A percentile compares a stretch with the other conserved stretches of the same genome.
Evolutionary conservation across 1,140 invertebrate species (phyloP).

Genomic region (Prorops nasuta): DNA sequence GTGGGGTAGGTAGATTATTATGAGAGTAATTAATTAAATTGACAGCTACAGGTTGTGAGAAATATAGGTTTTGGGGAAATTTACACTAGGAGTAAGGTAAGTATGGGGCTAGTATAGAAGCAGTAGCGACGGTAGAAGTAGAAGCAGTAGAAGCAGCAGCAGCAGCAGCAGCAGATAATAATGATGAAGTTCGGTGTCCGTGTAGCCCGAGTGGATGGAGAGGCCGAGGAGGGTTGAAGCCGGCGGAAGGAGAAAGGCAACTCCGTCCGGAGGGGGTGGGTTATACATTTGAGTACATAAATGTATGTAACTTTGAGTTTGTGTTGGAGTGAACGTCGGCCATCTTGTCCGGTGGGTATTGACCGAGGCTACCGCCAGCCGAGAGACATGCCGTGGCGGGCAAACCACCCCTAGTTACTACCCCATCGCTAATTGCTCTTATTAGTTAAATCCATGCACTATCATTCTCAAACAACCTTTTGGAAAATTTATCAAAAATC

Average conservation of each 20-base stretch:
- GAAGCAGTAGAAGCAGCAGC: background rate
- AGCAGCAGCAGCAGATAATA: conserved; percentile 13
- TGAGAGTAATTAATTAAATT: too few relatives aligned
- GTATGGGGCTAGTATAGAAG: too few relatives aligned
- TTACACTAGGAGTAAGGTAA: conserved; percentile 18
- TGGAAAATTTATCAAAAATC: too few relatives aligned
- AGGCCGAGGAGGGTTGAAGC: conserved; percentile 43
- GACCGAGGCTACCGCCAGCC: conserved; percentile 55
- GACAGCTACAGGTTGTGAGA: too few relatives aligned
- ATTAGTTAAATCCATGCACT: conserved; percentile 48
- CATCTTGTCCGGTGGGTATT: conserved; percentile 60
- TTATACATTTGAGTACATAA: conserved; percentile 59
- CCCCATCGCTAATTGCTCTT: conserved; percentile 53
- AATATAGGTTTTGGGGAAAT: conserved; percentile 27
- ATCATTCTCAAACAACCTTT: too few relatives aligned
- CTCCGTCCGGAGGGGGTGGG: conserved; percentile 47
- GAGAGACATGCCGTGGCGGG: conserved; percentile 46
- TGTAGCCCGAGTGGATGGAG: conserved; percentile 40
- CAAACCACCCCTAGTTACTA: conserved; percentile 50
- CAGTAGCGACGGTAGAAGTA: too few relatives aligned
- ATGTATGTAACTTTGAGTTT: conserved; percentile 58
- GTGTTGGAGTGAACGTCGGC: conserved; percentile 58
- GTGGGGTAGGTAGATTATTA: too few relatives aligned
- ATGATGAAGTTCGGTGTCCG: conserved; percentile 55
- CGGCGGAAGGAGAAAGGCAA: conserved; percentile 48